Evolutionary conservation across 1,140 invertebrate species (phyloP), one percentile per base, ranked within the genome.

Genomic region (Mya arenaria): DNA sequence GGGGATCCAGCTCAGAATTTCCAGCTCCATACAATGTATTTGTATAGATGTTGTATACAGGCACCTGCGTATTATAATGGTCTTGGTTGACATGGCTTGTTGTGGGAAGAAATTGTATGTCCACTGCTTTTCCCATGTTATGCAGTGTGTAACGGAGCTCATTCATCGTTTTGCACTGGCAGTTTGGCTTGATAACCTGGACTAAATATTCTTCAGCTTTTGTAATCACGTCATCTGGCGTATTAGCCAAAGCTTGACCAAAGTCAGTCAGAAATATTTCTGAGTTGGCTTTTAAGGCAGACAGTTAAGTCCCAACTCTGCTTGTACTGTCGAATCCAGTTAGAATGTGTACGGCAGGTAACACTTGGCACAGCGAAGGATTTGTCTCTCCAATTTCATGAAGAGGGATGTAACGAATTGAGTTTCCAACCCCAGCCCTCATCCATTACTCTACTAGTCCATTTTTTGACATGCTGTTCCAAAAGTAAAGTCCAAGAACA

Each of bases 191-290:
- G 2, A 69, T 48, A 15, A 69, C 66, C 10, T 63, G 60, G n/a
- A 63, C 60, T 32, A 69, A 41, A 32, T 69, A 69, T 30, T 69
- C 39, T 52, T 69, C 66, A 30, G 66, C 37, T 48, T 69, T 69
- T 1, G 6, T 10, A 17, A 48, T 4, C 19, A 52, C 66, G 28
- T 48, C 17, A 13, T 69, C 66, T 41, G 39, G 17, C 3, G 8
- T 69, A 8, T 13, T 25, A 28, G 2, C 30, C 30, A 52, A 28
- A 5, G 13, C 48, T 25, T 69, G 19, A 15, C 66, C 44, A 69
- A 69, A 69, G 17, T 69, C 30, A 41, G 23, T 52, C n/a, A 69
- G 23, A 15, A 25, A 69, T 30, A 15, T 10, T 52, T 44, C 39
- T 6, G 66, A 41, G 2, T 52, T 13, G 25, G 66, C 66, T 19